These are phyloP conservation scores for Exaiptasia diaphana DNA, from an alignment of 64 coral and sea anemone genomes.

Conservation along the genomic window DNA sequence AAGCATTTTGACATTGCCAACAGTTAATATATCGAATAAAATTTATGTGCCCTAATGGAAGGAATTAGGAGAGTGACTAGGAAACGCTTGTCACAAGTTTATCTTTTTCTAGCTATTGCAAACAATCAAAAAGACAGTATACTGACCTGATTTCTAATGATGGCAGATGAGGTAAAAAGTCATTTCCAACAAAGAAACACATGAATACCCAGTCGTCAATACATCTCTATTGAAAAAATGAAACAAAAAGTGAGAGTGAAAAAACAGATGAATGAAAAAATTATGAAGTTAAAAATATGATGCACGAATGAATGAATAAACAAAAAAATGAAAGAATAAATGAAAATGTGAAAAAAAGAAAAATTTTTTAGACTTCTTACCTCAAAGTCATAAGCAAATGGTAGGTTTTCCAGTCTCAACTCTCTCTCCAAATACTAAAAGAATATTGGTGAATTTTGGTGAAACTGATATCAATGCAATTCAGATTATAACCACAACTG, in stretches of 20 bases:
- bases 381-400: conserved; percentile 96
- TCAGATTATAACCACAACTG: not conserved
- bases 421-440: conserved; percentile 92
- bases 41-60: no score
- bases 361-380: conserved; percentile 33
- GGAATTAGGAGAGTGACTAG: no score
- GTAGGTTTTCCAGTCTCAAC: conserved; percentile 90
- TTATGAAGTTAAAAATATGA: not conserved
- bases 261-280: not conserved
- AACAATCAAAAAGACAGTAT: no score
- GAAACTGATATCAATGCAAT: not conserved
- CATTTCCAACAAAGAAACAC: conserved; percentile 99
- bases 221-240: conserved; percentile 62
- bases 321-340: not conserved
- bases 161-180: conserved; percentile 93
- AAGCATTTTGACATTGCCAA: not conserved
- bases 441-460: not conserved
- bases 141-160: conserved; percentile 96
- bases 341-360: not conserved
- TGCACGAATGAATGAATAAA: not conserved
- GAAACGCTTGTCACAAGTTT: no score
- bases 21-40: no score
- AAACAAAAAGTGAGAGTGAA: not conserved
- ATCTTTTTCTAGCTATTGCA: no score
- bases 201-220: conserved; percentile 99